Percentiles rank a stretch among this genome's conserved stretches.
phyloP scores from a whole-genome alignment of 2,888 invertebrate species.

The Pyrrhosoma nymphula region DNA sequence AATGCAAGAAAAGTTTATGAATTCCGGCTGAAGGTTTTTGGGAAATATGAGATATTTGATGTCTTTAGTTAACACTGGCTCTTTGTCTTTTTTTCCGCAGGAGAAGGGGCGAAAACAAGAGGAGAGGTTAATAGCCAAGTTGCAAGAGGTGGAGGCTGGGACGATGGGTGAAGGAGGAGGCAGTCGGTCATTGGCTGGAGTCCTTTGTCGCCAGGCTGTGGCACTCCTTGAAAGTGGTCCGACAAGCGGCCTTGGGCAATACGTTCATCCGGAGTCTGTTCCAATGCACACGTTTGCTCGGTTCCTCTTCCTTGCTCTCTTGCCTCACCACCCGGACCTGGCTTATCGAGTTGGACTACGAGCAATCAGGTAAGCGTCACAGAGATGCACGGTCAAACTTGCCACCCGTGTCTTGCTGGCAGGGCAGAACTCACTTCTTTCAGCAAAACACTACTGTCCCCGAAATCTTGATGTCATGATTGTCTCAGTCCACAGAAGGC shows the following conservation, averaged over 20 bases:
- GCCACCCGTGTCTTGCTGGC: no score
- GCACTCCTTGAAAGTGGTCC: conserved; percentile 88
- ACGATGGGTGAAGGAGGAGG: conserved; percentile 54
- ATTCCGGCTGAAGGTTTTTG: no score
- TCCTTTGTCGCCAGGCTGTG: conserved; percentile 84
- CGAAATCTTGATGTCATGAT: not conserved
- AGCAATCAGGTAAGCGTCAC: conserved; percentile 83
- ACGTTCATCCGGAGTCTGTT: conserved; percentile 89
- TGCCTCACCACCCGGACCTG: conserved; percentile 87
- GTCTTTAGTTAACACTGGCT: no score
- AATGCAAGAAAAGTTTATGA: no score
- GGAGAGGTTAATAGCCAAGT: conserved; percentile 86
- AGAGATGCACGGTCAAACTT: not conserved
- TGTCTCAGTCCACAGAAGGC: no score
- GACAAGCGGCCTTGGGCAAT: conserved; percentile 86
- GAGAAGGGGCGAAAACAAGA: conserved; percentile 87
- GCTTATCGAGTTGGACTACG: conserved; percentile 89
- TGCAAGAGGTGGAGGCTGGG: conserved; percentile 89
- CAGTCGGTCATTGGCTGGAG: conserved; percentile 82
- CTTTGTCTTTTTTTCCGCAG: conserved; percentile 74
- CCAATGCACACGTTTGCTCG: conserved; percentile 92
- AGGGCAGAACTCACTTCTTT: not conserved
- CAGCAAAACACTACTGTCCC: not conserved
- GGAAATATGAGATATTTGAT: no score
- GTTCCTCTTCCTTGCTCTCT: conserved; percentile 88